Conservation (phyloP, 2,797 vertebrate genomes). For the Enteromius thamalakanensis region DNA sequence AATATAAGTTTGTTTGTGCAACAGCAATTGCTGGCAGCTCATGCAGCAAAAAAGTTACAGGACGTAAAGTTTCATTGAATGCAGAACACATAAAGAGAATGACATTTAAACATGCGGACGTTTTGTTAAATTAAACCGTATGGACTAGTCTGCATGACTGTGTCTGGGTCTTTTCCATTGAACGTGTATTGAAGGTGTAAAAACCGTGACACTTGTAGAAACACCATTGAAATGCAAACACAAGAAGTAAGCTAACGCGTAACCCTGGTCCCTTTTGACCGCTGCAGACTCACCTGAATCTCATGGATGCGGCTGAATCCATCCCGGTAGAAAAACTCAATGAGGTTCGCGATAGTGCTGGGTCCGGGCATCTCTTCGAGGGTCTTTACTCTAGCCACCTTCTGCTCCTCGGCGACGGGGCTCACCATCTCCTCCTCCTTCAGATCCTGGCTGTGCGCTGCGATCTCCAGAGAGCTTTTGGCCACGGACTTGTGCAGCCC, state of each 20-base stretch:
- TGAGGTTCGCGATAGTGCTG: constrained; percentile 80
- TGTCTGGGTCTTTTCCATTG: background rate
- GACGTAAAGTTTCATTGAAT: background rate
- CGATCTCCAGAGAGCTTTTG: constrained; percentile 63
- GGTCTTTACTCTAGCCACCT: constrained; percentile 67
- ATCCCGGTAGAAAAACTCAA: constrained; percentile 90
- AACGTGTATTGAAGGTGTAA: background rate
- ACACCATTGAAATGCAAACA: background rate
- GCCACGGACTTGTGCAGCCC: constrained; percentile 69
- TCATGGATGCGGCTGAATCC: constrained; percentile 91
- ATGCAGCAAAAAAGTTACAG: background rate
- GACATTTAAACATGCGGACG: background rate
- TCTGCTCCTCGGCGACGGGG: constrained; percentile 29
- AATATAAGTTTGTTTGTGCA: background rate
- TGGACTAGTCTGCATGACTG: background rate
- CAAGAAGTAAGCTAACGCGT: background rate
- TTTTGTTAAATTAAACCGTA: background rate
- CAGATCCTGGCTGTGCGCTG: constrained; percentile 30
- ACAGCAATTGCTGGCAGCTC: background rate
- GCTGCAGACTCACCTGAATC: constrained; percentile 82
- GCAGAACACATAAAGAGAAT: background rate
- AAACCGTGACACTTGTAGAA: background rate
- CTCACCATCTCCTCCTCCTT: constrained; percentile 58
- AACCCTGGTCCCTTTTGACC: background rate
- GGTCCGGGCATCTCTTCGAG: constrained; percentile 92